A percentile compares a stretch with the other conserved stretches of the same genome.
phyloP scores from a whole-genome alignment of 2,797 vertebrate species.

The Anableps anableps region DNA sequence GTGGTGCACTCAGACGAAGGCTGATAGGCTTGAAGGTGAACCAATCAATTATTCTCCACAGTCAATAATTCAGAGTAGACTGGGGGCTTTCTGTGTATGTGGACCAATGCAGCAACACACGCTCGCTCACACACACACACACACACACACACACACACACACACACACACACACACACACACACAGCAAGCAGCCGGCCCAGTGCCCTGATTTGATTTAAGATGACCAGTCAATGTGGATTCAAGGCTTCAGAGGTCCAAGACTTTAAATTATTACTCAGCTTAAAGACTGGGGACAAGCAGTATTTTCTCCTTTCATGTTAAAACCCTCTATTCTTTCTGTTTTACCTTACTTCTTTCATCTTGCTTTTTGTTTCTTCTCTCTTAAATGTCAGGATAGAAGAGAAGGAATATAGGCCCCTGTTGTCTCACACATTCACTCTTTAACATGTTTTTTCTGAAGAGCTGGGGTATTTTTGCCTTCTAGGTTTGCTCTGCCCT shows the following conservation, averaged over 20 bases:
- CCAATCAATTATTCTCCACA: conserved; percentile 81
- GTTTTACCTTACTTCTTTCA: conserved; percentile 29
- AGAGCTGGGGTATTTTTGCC: conserved; percentile 17
- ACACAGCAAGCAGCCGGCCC: conserved; percentile 40
- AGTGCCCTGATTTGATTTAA: conserved; percentile 82
- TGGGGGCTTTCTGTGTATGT: conserved; percentile 42
- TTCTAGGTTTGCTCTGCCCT: conserved; percentile 14
- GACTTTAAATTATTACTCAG: conserved; percentile 80
- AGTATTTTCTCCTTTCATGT: conserved; percentile 57
- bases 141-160: conserved; percentile 33
- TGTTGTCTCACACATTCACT: conserved; percentile 34
- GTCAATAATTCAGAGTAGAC: conserved; percentile 82
- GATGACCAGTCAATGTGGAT: conserved; percentile 81
- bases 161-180: conserved; percentile 25
- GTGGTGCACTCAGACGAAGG: conserved; percentile 65
- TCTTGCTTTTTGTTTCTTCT: conserved; percentile 32
- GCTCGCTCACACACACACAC: conserved; percentile 26
- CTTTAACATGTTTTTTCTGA: conserved; percentile 15
- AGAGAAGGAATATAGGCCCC: conserved; percentile 25
- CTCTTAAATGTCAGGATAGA: conserved; percentile 33
- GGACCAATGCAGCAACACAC: conserved; percentile 43
- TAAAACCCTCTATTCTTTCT: conserved; percentile 47
- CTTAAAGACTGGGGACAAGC: conserved; percentile 71
- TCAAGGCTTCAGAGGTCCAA: conserved; percentile 72
- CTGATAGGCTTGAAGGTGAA: conserved; percentile 81